phyloP scores from a whole-genome alignment of 2,797 vertebrate species.

The Pantherophis alleghaniensis region DNA sequence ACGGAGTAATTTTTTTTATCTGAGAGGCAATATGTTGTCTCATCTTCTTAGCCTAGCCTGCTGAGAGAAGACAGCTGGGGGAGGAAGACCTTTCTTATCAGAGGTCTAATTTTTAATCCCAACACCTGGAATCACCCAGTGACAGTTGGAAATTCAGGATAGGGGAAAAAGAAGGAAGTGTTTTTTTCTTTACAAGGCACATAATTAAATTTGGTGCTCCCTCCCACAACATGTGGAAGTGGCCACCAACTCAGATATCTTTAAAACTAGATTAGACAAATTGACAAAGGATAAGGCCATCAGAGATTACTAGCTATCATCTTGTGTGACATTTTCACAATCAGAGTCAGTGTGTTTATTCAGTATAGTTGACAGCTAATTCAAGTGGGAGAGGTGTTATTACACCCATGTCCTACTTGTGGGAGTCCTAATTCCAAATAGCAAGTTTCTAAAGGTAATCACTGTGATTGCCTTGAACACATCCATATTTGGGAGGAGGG shows the following conservation, averaged over 20 bases:
- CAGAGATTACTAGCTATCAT: neutral
- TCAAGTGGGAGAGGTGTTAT: neutral
- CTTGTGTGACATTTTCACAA: neutral
- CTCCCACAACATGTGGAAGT: neutral
- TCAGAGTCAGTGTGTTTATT: neutral
- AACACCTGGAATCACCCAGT: neutral
- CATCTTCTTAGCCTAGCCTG: neutral
- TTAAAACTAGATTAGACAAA: neutral
- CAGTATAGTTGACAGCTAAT: neutral
- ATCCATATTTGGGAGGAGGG: fast-evolving
- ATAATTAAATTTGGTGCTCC: neutral
- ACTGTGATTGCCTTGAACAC: neutral
- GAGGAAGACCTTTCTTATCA: neutral
- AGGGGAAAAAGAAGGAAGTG: neutral
- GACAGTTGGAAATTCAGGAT: neutral
- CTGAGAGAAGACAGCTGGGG: neutral
- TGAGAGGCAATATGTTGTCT: neutral
- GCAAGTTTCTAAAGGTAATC: neutral
- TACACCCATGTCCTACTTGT: neutral
- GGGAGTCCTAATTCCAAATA: too few species aligned
- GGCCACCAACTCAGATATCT: neutral
- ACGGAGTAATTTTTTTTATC: neutral
- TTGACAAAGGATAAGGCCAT: neutral
- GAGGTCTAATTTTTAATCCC: neutral
- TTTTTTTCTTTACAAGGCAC: neutral